These are phyloP conservation scores for Graptemys geographica DNA, from an alignment of 2,797 vertebrate genomes.

Conservation along the genomic window DNA sequence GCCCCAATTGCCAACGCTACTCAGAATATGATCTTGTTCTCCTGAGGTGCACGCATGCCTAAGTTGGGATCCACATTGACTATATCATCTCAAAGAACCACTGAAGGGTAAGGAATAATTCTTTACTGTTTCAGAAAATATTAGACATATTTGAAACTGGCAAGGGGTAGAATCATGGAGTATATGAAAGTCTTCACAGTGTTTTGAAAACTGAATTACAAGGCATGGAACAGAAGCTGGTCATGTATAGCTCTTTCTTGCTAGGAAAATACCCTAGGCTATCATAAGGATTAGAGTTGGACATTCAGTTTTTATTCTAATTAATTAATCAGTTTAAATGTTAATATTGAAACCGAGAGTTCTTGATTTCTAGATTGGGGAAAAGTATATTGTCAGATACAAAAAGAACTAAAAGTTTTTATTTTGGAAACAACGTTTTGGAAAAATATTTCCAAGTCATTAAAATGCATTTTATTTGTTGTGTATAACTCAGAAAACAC, in stretches of 20 bases:
- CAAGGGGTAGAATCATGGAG: not conserved
- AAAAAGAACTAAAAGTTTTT: not conserved
- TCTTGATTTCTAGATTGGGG: not conserved
- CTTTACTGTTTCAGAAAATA: constrained; percentile 9
- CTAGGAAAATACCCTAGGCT: not conserved
- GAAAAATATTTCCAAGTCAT: not conserved
- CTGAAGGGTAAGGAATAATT: not conserved
- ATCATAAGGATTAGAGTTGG: not conserved
- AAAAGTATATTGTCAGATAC: not conserved
- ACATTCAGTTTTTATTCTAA: not conserved
- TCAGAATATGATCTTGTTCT: no score
- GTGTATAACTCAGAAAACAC: not conserved
- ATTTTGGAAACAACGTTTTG: not conserved
- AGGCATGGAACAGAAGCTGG: not conserved
- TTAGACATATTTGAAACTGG: not conserved
- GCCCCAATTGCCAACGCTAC: no score
- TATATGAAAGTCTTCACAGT: accelerated
- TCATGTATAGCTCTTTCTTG: not conserved
- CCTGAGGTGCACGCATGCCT: no score
- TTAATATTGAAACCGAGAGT: not conserved
- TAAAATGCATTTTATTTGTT: not conserved
- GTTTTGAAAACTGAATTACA: not conserved
- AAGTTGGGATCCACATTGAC: no score
- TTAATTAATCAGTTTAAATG: constrained; percentile 13
- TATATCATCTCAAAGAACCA: no score